phyloP scores from a whole-genome alignment of 2,113 vertebrate genomes.

The Corvus hawaiiensis region DNA sequence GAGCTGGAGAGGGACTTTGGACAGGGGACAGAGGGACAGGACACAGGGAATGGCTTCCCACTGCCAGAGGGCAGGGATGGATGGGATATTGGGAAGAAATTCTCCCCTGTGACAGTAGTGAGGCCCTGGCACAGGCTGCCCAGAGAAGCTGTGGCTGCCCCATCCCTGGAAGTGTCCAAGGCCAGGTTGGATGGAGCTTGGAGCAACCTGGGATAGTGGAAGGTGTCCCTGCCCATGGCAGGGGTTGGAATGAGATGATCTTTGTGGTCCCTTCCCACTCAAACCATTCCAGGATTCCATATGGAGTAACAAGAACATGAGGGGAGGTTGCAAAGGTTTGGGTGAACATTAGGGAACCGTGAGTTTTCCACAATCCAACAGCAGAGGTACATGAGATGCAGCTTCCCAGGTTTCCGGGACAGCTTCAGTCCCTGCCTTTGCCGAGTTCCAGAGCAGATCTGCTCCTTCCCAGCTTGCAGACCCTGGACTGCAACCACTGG shows the following conservation, averaged over 20 bases:
- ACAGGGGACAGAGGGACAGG: neutral
- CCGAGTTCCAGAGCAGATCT: neutral
- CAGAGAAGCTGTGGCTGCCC: neutral
- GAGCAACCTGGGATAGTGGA: neutral
- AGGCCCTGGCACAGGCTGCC: fast-evolving
- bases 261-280: neutral
- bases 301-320: neutral
- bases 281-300: neutral
- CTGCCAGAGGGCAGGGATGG: neutral
- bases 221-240: neutral
- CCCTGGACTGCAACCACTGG: neutral
- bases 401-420: neutral
- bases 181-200: fast-evolving
- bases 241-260: fast-evolving
- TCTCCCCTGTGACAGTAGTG: fast-evolving
- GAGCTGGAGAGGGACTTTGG: fast-evolving
- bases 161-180: neutral
- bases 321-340: neutral
- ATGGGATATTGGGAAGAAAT: neutral
- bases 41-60: neutral
- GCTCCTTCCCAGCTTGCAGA: neutral
- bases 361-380: neutral
- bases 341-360: fast-evolving
- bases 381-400: neutral
- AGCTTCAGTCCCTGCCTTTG: neutral